phyloP scores from a whole-genome alignment of 2,113 vertebrate species.

The Platysternon megacephalum region DNA sequence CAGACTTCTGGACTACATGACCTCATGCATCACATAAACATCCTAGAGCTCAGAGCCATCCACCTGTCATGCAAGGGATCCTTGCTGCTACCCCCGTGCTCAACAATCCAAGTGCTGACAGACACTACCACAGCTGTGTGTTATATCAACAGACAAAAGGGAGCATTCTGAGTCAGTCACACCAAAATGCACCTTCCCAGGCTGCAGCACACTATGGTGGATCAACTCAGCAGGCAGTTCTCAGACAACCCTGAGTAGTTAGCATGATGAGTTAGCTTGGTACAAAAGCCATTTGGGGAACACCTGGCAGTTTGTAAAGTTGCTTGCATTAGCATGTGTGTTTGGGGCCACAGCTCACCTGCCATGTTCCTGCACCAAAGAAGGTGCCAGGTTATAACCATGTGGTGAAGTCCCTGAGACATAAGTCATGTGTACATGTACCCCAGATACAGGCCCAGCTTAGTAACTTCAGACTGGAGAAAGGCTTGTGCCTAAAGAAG shows the following conservation, averaged over 20 bases:
- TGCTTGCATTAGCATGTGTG: neutral
- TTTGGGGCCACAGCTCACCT: neutral
- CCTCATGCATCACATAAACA: neutral
- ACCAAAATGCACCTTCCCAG: neutral
- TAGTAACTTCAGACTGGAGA: constrained; percentile 7
- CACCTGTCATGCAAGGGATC: neutral
- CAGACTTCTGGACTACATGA: rapidly evolving
- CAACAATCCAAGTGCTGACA: neutral
- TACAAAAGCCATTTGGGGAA: neutral
- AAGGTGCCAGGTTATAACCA: neutral
- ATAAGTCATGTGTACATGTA: neutral
- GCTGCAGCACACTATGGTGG: neutral
- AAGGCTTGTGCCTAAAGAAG: constrained; percentile 28
- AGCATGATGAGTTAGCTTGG: neutral
- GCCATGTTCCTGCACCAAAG: neutral
- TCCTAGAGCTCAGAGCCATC: neutral
- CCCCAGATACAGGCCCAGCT: neutral
- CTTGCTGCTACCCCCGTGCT: neutral
- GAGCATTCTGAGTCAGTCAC: neutral
- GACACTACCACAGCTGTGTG: neutral
- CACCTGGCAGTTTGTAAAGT: neutral
- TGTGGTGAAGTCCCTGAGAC: neutral
- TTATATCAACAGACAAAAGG: neutral
- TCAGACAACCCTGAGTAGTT: neutral
- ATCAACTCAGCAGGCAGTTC: neutral